Percentiles rank a stretch among this genome's conserved stretches.
phyloP scores from a whole-genome alignment of 2,113 vertebrate genomes.

The Microcebus jonahi region DNA sequence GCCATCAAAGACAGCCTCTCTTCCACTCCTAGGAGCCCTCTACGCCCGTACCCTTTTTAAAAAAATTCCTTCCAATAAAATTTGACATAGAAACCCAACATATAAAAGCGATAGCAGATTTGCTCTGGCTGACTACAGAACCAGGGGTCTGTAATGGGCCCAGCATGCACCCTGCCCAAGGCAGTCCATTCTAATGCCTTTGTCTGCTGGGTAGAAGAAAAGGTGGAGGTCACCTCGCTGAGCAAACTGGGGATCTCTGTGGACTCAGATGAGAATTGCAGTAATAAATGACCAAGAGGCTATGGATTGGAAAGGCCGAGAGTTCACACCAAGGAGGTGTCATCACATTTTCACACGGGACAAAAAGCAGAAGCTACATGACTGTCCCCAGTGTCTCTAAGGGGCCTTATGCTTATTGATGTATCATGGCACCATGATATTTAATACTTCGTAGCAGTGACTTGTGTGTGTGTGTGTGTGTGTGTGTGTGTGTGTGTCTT shows the following conservation, averaged over 20 bases:
- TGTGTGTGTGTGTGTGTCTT: too few species aligned
- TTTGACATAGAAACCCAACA: background rate
- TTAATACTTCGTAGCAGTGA: background rate
- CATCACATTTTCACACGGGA: background rate
- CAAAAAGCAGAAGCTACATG: background rate
- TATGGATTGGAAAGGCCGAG: background rate
- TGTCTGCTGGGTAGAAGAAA: background rate
- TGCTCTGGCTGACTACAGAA: background rate
- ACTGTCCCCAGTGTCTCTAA: background rate
- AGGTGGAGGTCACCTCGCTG: background rate
- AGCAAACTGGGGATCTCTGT: background rate
- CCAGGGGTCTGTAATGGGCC: background rate
- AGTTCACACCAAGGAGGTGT: background rate
- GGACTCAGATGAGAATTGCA: background rate
- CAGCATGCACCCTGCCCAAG: background rate
- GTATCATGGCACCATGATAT: background rate
- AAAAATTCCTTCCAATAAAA: background rate
- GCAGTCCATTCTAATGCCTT: background rate
- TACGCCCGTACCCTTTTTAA: background rate
- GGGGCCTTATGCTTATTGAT: background rate
- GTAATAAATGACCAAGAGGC: background rate
- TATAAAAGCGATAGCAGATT: background rate
- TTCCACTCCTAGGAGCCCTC: background rate
- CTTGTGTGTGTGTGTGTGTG: too few species aligned
- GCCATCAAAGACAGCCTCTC: background rate